A percentile compares a stretch with the other conserved stretches of the same genome.
phyloP scores from a whole-genome alignment of 2,888 invertebrate species.

The Ptychoptera contaminata region DNA sequence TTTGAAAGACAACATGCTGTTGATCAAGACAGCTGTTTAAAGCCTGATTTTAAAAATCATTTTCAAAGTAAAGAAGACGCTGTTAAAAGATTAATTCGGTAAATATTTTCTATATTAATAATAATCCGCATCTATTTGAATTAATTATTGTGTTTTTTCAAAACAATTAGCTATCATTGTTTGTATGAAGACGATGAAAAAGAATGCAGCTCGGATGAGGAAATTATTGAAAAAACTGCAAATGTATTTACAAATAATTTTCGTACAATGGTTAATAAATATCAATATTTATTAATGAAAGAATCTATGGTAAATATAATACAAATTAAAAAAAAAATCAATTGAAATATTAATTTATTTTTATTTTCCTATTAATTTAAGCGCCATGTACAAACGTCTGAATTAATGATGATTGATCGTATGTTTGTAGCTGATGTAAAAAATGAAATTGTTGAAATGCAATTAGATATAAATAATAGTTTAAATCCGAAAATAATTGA shows the following conservation, averaged over 20 bases:
- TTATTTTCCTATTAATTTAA: constrained; percentile 19
- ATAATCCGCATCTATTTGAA: neutral
- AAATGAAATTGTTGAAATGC: constrained; percentile 41
- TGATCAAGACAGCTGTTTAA: constrained; percentile 57
- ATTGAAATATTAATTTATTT: constrained; percentile 1
- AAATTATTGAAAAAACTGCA: constrained; percentile 51
- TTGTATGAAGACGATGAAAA: constrained; percentile 41
- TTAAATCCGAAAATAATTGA: constrained; percentile 1
- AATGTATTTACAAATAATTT: constrained; percentile 53
- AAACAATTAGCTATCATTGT: constrained; percentile 45
- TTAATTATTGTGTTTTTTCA: neutral
- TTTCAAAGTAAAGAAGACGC: constrained; percentile 58
- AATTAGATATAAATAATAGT: constrained; percentile 30
- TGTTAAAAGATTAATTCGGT: constrained; percentile 51
- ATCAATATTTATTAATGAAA: constrained; percentile 52
- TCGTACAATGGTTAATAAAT: constrained; percentile 54
- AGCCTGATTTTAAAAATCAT: constrained; percentile 56
- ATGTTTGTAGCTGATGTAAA: constrained; percentile 58
- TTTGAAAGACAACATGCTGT: constrained; percentile 52
- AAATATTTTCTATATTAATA: constrained; percentile 5
- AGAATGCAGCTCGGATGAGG: constrained; percentile 49
- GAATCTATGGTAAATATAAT: constrained; percentile 54
- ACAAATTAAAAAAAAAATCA: neutral
- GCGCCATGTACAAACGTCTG: constrained; percentile 57
- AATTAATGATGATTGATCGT: constrained; percentile 60